Conservation (phyloP, 2,113 vertebrate genomes). For the Microcebus jonahi region DNA sequence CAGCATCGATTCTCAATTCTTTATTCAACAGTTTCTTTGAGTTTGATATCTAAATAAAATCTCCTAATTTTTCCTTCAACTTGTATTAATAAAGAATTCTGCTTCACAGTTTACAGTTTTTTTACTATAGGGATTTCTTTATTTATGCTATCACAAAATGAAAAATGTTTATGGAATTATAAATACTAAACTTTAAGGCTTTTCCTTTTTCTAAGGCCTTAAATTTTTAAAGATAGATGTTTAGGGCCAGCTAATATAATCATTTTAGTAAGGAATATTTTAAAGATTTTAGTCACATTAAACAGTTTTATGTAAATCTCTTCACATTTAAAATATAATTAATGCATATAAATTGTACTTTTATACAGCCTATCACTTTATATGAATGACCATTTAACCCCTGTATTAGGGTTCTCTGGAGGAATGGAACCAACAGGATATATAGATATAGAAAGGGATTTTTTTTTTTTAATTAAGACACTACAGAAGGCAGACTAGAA, state of each 20-base stretch:
- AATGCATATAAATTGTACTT: neutral
- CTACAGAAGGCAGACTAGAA: neutral
- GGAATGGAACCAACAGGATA: neutral
- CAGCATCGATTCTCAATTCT: neutral
- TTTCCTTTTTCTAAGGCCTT: neutral
- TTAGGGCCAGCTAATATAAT: neutral
- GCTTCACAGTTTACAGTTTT: neutral
- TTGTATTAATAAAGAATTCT: neutral
- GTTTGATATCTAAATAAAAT: neutral
- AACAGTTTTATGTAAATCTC: neutral
- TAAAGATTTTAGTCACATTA: neutral
- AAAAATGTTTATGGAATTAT: neutral
- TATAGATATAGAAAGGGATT: too few relatives aligned
- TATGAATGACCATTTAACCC: neutral
- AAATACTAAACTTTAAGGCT: neutral
- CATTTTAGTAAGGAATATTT: neutral
- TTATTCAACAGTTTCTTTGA: conserved; percentile 10
- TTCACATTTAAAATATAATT: neutral
- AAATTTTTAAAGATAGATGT: neutral
- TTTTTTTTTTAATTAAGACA: neutral
- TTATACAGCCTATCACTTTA: neutral
- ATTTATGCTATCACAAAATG: neutral
- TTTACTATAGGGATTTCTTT: neutral
- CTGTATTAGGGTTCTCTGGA: neutral
- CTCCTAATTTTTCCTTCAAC: neutral